A percentile compares a stretch with the other conserved stretches of the same genome.
These are phyloP conservation scores for Muscicapa striata DNA, from an alignment of 2,797 vertebrate species.

Conservation along the genomic window DNA sequence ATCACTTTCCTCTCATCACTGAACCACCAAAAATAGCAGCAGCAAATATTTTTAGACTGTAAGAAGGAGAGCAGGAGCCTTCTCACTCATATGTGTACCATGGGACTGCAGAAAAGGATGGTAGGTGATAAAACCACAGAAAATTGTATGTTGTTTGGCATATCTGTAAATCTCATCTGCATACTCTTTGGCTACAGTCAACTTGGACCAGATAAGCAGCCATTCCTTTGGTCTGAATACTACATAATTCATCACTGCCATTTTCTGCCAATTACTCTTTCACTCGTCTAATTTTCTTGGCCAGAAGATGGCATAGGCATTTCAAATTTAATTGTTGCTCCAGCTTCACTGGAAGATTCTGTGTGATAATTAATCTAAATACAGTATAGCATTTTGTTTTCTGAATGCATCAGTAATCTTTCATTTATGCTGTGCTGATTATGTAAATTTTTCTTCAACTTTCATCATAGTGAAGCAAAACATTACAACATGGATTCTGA, in stretches of 20 bases:
- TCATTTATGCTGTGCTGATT: constrained; percentile 9
- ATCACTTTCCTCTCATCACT: constrained; percentile 17
- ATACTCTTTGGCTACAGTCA: neutral
- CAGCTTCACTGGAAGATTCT: neutral
- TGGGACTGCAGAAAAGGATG: neutral
- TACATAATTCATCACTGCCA: neutral
- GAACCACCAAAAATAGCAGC: constrained; percentile 22
- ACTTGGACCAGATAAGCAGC: neutral
- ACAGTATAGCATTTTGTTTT: neutral
- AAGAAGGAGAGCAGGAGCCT: neutral
- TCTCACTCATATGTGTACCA: neutral
- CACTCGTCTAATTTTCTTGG: constrained; percentile 26
- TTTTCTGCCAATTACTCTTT: constrained; percentile 10
- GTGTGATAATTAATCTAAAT: constrained; percentile 10
- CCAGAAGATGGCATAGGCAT: constrained; percentile 61
- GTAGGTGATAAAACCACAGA: neutral
- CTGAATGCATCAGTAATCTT: neutral
- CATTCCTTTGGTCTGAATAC: neutral
- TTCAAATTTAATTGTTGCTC: constrained; percentile 49
- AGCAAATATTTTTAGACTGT: constrained; percentile 39
- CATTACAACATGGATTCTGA: neutral
- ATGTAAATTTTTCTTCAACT: neutral
- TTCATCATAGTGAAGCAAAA: neutral
- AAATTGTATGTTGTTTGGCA: neutral
- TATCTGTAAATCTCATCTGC: neutral